Evolutionary conservation across 2,888 invertebrate genomes (phyloP).

Genomic region (Drosophila phalerata): DNA sequence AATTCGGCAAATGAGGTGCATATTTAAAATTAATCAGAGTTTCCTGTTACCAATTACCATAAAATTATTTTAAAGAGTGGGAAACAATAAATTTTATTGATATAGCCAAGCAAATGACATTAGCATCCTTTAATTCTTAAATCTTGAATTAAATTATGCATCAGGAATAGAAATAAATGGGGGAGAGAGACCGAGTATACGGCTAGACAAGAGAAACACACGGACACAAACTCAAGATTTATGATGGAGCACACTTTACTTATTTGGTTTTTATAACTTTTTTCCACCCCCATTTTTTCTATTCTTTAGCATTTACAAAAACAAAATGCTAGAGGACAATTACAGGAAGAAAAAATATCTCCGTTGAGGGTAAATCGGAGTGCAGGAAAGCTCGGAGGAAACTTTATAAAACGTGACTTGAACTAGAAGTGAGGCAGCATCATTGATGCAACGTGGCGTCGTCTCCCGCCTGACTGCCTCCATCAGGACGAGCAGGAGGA

Average conservation of each 20-base stretch:
- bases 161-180: neutral
- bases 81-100: neutral
- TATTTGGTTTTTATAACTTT: conserved; percentile 38
- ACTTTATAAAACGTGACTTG: conserved; percentile 77
- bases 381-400: conserved; percentile 49
- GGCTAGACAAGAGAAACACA: conserved; percentile 5
- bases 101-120: neutral
- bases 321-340: conserved; percentile 40
- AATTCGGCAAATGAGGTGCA: neutral
- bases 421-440: conserved; percentile 26
- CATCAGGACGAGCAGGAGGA: conserved; percentile 38
- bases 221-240: conserved; percentile 7
- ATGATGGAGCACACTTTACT: conserved; percentile 30
- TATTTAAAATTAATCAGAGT: neutral
- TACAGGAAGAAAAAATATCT: conserved; percentile 27
- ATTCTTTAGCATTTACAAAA: conserved; percentile 3
- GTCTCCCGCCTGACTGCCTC: conserved; percentile 44
- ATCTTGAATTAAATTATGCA: conserved; percentile 6
- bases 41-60: neutral
- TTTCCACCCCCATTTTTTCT: conserved; percentile 24
- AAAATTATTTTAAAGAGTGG: neutral
- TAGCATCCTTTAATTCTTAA: neutral
- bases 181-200: neutral
- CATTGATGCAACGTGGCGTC: conserved; percentile 24
- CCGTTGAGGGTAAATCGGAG: conserved; percentile 47